Percentiles rank a stretch among this genome's conserved stretches.
Evolutionary conservation across 1,140 invertebrate genomes (phyloP).

Genomic region (Nephila pilipes): DNA sequence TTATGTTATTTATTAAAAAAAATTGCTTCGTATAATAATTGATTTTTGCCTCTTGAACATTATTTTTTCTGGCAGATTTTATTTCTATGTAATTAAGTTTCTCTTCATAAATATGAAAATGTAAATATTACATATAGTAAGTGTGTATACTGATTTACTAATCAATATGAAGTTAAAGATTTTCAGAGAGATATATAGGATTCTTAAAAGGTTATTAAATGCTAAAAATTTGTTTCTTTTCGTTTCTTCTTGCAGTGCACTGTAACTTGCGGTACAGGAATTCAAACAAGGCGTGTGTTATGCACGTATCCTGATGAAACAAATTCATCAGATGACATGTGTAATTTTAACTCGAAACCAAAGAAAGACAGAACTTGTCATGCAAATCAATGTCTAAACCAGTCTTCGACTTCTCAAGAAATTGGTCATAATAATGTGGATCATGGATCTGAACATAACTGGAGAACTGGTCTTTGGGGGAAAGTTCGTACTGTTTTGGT

Average conservation of each 20-base stretch:
- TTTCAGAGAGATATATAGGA: too few relatives aligned
- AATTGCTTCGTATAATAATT: too few relatives aligned
- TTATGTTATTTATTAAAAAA: too few relatives aligned
- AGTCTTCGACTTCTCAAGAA: not conserved
- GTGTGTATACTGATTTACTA: too few relatives aligned
- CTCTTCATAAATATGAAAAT: too few relatives aligned
- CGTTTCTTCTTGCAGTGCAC: conserved; percentile 58
- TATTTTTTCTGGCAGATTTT: too few relatives aligned
- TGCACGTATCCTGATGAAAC: conserved; percentile 41
- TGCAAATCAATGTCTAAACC: not conserved
- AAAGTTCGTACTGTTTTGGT: conserved; percentile 79
- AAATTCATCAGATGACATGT: conserved; percentile 28
- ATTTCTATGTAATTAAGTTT: too few relatives aligned
- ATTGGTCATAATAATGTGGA: conserved; percentile 69
- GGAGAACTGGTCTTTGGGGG: conserved; percentile 81
- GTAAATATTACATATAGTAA: too few relatives aligned
- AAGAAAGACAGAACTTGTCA: conserved; percentile 38
- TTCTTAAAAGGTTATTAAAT: too few relatives aligned
- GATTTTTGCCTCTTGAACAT: too few relatives aligned
- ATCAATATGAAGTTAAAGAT: too few relatives aligned
- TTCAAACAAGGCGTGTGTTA: conserved; percentile 78
- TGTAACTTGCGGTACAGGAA: conserved; percentile 79
- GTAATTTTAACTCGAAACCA: conserved; percentile 30
- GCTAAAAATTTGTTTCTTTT: not conserved
- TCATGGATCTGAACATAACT: conserved; percentile 77